Percentiles rank a stretch among this genome's conserved stretches.
Conservation (phyloP, 2,113 vertebrate species). For the Hyaena hyaena region DNA sequence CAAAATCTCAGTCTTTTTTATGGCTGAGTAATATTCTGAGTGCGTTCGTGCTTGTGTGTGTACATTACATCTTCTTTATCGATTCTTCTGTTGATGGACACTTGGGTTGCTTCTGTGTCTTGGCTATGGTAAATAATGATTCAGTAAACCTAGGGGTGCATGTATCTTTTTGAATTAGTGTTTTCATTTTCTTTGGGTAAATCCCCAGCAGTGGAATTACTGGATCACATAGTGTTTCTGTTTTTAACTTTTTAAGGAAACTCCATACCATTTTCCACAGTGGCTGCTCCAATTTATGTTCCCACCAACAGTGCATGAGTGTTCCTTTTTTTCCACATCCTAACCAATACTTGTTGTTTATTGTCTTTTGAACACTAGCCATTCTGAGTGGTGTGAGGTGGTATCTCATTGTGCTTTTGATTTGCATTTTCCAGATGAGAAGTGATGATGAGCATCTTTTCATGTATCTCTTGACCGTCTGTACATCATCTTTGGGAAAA, state of each 20-base stretch:
- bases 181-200: not conserved
- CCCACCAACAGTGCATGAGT: not conserved
- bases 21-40: not conserved
- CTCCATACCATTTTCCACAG: not conserved
- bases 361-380: not conserved
- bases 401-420: not conserved
- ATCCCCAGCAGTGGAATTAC: not conserved
- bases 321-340: not conserved
- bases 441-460: not conserved
- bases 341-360: not conserved
- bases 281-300: not conserved
- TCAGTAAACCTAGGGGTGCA: not conserved
- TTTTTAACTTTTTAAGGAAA: not conserved
- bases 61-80: not conserved
- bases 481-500: not conserved
- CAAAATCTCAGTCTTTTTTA: not conserved
- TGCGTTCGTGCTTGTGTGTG: not conserved
- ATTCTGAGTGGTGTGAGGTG: not conserved
- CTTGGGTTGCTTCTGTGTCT: not conserved
- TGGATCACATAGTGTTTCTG: not conserved
- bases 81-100: not conserved
- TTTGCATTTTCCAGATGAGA: not conserved
- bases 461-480: no score
- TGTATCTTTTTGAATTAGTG: not conserved
- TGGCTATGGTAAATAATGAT: not conserved